Conservation (phyloP, 2,888 invertebrate species). For the Macrophya annulata region DNA sequence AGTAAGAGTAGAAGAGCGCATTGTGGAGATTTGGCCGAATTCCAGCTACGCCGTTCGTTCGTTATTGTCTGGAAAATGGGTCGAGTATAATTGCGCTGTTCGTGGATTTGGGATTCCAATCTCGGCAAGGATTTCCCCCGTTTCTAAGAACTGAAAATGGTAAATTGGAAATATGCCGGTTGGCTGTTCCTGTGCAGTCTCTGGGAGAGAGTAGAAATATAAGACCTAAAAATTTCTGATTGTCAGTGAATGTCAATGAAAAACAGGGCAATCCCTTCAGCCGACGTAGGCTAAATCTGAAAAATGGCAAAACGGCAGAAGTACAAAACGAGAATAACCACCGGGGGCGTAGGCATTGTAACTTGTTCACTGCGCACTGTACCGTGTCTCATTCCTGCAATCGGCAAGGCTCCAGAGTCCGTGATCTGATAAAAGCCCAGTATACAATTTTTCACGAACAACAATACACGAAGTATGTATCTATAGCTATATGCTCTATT, state of each 20-base stretch:
- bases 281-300: constrained; percentile 19
- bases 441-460: constrained; percentile 62
- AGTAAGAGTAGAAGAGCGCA: constrained; percentile 64
- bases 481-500: constrained; percentile 47
- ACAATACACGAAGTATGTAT: constrained; percentile 51
- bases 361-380: constrained; percentile 11
- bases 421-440: constrained; percentile 65
- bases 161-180: constrained; percentile 41
- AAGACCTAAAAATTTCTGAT: constrained; percentile 1
- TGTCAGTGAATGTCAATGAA: constrained; percentile 9
- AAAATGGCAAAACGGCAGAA: constrained; percentile 10
- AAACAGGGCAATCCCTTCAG: constrained; percentile 37
- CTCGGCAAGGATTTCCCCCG: constrained; percentile 58
- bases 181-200: neutral
- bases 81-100: constrained; percentile 75
- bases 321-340: neutral
- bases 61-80: constrained; percentile 78
- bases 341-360: neutral
- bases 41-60: constrained; percentile 73
- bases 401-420: constrained; percentile 39
- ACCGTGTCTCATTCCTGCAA: constrained; percentile 37
- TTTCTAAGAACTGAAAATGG: constrained; percentile 47
- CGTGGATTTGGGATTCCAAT: constrained; percentile 65
- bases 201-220: neutral
- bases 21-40: constrained; percentile 73